Conservation (phyloP, 2,113 vertebrate species). For the Candoia aspera region DNA sequence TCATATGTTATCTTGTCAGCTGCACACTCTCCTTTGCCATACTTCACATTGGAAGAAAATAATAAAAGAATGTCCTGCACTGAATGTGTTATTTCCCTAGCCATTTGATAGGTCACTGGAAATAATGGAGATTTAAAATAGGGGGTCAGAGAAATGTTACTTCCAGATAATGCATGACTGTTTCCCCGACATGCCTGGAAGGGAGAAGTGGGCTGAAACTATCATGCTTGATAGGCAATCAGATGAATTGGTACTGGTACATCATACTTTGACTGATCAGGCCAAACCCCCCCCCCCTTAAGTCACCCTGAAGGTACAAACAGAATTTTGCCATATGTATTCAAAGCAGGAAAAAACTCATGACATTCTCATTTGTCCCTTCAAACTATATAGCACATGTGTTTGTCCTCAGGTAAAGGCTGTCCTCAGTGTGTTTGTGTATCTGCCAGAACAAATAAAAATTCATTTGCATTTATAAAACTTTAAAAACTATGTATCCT, state of each 20-base stretch:
- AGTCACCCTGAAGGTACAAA: not conserved
- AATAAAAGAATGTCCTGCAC: not conserved
- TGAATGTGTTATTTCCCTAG: not conserved
- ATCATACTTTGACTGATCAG: not conserved
- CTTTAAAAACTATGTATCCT: slow-evolving; percentile 58
- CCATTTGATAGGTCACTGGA: not conserved
- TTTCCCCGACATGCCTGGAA: not conserved
- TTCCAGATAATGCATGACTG: not conserved
- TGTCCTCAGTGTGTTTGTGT: slow-evolving; percentile 52
- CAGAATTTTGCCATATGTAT: slow-evolving; percentile 17
- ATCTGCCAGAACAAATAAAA: slow-evolving; percentile 59
- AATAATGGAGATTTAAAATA: not conserved
- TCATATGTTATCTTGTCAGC: not conserved
- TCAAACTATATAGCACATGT: slow-evolving; percentile 45
- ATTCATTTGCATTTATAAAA: slow-evolving; percentile 61
- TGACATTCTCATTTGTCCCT: slow-evolving; percentile 46
- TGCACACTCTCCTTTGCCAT: not conserved
- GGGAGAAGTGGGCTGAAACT: not conserved
- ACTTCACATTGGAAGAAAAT: not conserved
- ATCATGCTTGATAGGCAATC: not conserved
- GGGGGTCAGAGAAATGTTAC: not conserved
- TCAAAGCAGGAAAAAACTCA: slow-evolving; percentile 21
- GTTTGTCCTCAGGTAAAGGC: slow-evolving; percentile 45
- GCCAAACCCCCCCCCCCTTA: not conserved
- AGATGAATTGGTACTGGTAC: not conserved